Conservation (phyloP, 2,888 invertebrate genomes). For the Agrotis ipsilon region DNA sequence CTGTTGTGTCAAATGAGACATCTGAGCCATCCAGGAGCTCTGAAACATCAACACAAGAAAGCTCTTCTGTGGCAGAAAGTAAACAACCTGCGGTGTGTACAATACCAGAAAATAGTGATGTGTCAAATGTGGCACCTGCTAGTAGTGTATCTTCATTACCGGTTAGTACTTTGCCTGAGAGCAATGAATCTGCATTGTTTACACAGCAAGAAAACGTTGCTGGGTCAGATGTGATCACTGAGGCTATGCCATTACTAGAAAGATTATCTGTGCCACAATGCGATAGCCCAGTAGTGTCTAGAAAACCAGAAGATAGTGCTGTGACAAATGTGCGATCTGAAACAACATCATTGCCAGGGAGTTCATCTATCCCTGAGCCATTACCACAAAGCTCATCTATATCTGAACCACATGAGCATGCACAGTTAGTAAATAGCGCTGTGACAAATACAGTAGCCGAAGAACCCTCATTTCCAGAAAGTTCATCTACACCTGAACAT, state of each 20-base stretch:
- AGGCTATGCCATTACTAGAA: constrained; percentile 28
- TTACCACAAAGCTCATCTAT: constrained; percentile 42
- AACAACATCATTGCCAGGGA: constrained; percentile 31
- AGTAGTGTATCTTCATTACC: constrained; percentile 68
- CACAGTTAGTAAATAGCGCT: not conserved
- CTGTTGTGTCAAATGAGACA: not conserved
- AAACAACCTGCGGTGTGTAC: constrained; percentile 16
- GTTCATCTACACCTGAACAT: constrained; percentile 43
- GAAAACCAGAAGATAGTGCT: constrained; percentile 7
- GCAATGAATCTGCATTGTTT: constrained; percentile 25
- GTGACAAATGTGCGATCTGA: constrained; percentile 16
- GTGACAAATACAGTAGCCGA: constrained; percentile 17
- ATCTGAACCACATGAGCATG: not conserved
- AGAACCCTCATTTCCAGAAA: constrained; percentile 29
- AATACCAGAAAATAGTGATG: constrained; percentile 26
- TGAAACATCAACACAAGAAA: constrained; percentile 18
- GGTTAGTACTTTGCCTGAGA: constrained; percentile 65
- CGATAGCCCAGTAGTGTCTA: not conserved
- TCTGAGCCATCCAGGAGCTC: constrained; percentile 5
- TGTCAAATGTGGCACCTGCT: constrained; percentile 46
- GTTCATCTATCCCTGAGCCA: constrained; percentile 44
- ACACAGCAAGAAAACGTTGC: constrained; percentile 6
- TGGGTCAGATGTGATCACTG: constrained; percentile 14
- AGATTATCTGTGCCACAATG: constrained; percentile 41
- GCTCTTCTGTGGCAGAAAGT: constrained; percentile 4